These are phyloP conservation scores for Anthopleura sola DNA, from an alignment of 64 coral and sea anemone species.

Conservation along the genomic window DNA sequence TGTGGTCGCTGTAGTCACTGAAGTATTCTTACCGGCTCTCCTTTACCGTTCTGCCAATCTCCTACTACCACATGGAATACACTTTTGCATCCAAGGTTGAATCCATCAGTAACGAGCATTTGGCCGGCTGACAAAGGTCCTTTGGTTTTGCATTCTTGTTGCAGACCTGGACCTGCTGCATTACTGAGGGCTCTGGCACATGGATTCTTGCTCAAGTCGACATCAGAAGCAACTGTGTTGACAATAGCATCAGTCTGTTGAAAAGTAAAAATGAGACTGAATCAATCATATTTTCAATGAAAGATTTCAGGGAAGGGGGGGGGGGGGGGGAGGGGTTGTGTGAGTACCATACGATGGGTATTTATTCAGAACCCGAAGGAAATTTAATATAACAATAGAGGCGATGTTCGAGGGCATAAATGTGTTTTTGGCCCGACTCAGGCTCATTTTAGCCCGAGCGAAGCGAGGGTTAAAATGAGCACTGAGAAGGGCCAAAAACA, in stretches of 20 bases:
- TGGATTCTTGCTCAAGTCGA: conserved; percentile 46
- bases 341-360: no score
- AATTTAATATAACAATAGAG: no score
- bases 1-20: no score
- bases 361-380: no score
- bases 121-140: conserved; percentile 27
- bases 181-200: conserved; percentile 49
- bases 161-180: conserved; percentile 45
- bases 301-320: no score
- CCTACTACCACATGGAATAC: conserved; percentile 37
- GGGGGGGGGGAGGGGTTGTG: no score
- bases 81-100: conserved; percentile 38
- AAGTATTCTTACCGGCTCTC: conserved; percentile 43
- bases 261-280: not conserved
- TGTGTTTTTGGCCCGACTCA: no score
- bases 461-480: no score
- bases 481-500: no score
- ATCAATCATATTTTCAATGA: no score
- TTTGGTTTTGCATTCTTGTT: conserved; percentile 48
- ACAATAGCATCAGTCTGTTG: conserved; percentile 51
- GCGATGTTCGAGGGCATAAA: no score
- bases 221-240: conserved; percentile 31
- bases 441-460: no score
- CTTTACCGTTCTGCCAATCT: not conserved
- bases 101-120: conserved; percentile 27